Base-by-base conservation (phyloP, 2,888 invertebrate species). In the Sphaerolaimus hirsutus region DNA sequence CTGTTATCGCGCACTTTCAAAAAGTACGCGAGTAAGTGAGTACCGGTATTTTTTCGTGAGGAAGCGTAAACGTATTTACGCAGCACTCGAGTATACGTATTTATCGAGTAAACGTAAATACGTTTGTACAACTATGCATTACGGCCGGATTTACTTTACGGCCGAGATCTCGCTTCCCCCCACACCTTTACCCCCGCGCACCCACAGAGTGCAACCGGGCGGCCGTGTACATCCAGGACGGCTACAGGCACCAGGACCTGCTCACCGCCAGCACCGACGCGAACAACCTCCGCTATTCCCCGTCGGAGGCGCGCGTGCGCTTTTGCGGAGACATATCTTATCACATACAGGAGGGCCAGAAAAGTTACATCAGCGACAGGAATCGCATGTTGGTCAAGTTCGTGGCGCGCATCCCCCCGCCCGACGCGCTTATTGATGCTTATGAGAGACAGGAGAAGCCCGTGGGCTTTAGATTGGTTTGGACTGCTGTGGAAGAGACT, bases 261-360 rank as follows among this genome's bases (percentile, higher is more conserved):
- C 12, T 22, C 26, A 23, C 22, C 2, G 7, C n/a, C 17, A 25
- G 14, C 29, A 12, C 14, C 3, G 10, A 2, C 29, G n/a, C 29
- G 2, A 23, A 17, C 26, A 17, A 12, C 22, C 7, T 35, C 22
- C 29, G 21, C n/a, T 37, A 17, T n/a, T n/a, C n/a, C n/a, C n/a
- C 50, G 19, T 25, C 32, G 4, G n/a, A 14, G 10, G 12, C 23
- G 4, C 22, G 2, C 19, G 44, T 56, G 23, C 46, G 49, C 24
- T 67, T 64, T 50, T 68, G 68, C 51, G 68, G 68, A 14, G 64
- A 64, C 50, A 56, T 63, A n/a, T 54, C 59, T 25, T 67, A 67
- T 50, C 66, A 68, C 53, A 61, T 61, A 49, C 5, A 62, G 27
- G 64, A 64, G 26, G 66, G 65, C 25, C 64, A 66, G 53, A 59